These are phyloP conservation scores for Sterrhoptilus dennistouni DNA, from an alignment of 2,113 vertebrate genomes.

Conservation along the genomic window DNA sequence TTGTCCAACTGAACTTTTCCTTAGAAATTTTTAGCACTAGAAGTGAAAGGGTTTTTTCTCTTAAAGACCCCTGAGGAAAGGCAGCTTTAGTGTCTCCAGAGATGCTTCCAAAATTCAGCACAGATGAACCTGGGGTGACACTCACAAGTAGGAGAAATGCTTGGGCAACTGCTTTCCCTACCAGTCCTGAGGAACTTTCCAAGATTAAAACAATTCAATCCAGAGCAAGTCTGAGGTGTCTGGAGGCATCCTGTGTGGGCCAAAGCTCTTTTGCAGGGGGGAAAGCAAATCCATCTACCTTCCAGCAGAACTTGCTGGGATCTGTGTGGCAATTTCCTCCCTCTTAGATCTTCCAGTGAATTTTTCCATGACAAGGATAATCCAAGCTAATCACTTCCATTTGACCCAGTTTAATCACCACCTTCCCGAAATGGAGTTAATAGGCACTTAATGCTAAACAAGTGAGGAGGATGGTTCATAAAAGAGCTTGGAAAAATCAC, in stretches of 20 bases:
- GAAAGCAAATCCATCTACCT: not conserved
- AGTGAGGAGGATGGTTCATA: not conserved
- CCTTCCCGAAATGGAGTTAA: slow-evolving; percentile 33
- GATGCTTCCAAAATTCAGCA: not conserved
- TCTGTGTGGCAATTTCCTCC: not conserved
- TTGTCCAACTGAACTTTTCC: not conserved
- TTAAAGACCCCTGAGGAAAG: not conserved
- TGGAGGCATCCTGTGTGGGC: not conserved
- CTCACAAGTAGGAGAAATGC: not conserved
- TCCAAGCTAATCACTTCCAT: slow-evolving; percentile 55
- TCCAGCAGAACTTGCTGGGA: not conserved
- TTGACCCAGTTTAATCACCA: slow-evolving; percentile 53
- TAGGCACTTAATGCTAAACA: not conserved
- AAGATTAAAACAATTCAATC: not conserved
- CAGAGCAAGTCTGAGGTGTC: not conserved
- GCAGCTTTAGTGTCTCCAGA: not conserved
- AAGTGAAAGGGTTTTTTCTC: not conserved
- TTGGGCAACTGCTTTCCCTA: not conserved
- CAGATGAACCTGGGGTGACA: not conserved
- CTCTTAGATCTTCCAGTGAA: slow-evolving; percentile 1
- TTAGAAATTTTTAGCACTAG: not conserved
- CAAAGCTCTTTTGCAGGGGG: not conserved
- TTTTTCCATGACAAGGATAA: slow-evolving; percentile 49
- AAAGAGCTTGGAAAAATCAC: not conserved
- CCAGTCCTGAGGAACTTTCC: not conserved